Base-by-base conservation (phyloP, 37 sponge, comb jelly and placozoan genomes). In the Bolinopsis microptera region DNA sequence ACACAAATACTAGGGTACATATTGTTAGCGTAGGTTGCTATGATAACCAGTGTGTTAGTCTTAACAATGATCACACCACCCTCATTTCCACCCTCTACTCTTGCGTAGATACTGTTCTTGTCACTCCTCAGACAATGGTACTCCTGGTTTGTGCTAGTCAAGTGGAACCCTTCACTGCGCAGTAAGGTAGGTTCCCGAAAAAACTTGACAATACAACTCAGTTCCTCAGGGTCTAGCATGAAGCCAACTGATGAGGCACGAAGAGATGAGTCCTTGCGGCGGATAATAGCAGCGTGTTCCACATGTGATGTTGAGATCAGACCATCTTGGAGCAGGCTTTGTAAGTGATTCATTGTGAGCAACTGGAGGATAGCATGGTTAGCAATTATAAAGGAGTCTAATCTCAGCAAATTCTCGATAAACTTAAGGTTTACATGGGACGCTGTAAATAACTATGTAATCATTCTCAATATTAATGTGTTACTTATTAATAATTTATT, bases 1-100 rank as follows among this genome's bases (percentile, higher is more conserved):
- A 96, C 97, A 94, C 96, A 97, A 39, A 98, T 94, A 80, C 96
- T 95, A 16, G 98, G 94, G 93, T 68, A 93, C 96, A 97, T 97
- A 39, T 94, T 83, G 0, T 95, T 93, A 33, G 95, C 94, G 76
- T 96, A 98, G 33, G 94, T 95, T 18, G 96, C 96, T 83, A 93
- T 95, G 8, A 98, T 80, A 1, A 98, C 69, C 24, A 94, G 80
- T 24, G 93, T 74, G 22, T 75, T 94, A 24, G 97, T 98, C 80
- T 69, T 94, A 2, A 95, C 94, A 72, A 95, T 94, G 0, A 98
- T 69, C 27, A 97, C 94, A 0, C 98, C 98, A 31, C 94, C 94
- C 21, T 76, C 92, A 24, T 94, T 5, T 8, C 68, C 68, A 92
- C 13, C 16, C 31, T 94, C 96, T 92, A 94, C 94, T 76, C 96